Evolutionary conservation across 2,113 vertebrate species (phyloP).

Genomic region (Apeltes quadracus): DNA sequence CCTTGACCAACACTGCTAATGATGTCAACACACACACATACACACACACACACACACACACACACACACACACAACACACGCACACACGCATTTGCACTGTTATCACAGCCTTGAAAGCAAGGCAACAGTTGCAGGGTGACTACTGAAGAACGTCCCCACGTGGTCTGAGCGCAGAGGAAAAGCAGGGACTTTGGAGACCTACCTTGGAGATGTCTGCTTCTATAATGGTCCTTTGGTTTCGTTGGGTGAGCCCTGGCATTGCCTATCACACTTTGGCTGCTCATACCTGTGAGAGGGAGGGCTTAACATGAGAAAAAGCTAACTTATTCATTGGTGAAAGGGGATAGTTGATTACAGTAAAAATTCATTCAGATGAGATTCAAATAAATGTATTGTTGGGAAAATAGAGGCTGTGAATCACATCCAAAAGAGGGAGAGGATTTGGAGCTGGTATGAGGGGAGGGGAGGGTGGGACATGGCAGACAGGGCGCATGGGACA

Average conservation of each 20-base stretch:
- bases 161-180: constrained; percentile 44
- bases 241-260: constrained; percentile 90
- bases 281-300: constrained; percentile 84
- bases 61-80: constrained; percentile 41
- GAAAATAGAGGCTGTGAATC: constrained; percentile 56
- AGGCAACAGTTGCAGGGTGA: constrained; percentile 31
- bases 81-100: constrained; percentile 23
- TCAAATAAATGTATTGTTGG: constrained; percentile 61
- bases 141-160: constrained; percentile 37
- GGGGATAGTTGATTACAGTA: constrained; percentile 19
- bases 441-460: constrained; percentile 47
- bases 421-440: constrained; percentile 42
- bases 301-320: constrained; percentile 13
- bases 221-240: constrained; percentile 90
- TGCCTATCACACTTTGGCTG: constrained; percentile 93
- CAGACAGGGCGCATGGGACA: constrained; percentile 55
- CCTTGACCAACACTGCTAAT: constrained; percentile 58
- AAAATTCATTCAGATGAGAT: constrained; percentile 39
- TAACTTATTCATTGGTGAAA: constrained; percentile 17
- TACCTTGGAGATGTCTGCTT: constrained; percentile 93
- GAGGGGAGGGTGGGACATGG: constrained; percentile 10
- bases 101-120: constrained; percentile 47
- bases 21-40: constrained; percentile 52
- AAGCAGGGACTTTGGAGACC: constrained; percentile 58
- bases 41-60: constrained; percentile 34